Conservation (phyloP, 1,140 invertebrate species). For the Hydropsyche tenuis region DNA sequence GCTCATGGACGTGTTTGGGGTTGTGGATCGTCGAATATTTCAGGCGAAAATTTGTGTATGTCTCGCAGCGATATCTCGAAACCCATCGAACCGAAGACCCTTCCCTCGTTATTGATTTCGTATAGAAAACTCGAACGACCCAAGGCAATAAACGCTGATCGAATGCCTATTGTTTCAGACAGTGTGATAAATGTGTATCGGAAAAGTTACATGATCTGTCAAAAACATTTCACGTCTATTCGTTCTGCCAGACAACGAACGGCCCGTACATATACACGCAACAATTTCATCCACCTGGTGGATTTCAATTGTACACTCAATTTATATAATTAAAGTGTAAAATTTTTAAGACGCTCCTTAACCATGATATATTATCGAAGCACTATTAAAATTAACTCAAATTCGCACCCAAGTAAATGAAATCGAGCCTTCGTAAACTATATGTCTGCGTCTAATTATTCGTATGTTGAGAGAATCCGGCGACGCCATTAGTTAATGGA, state of each 20-base stretch:
- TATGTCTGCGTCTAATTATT: conserved; percentile 18
- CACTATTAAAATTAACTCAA: not conserved
- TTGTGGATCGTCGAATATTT: too few species aligned
- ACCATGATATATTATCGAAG: too few species aligned
- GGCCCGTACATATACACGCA: too few species aligned
- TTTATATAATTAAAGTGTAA: too few species aligned
- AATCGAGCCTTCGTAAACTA: not conserved
- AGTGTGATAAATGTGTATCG: conserved; percentile 25
- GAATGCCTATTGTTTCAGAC: conserved; percentile 27
- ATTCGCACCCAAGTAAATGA: not conserved
- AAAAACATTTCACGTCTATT: conserved; percentile 23
- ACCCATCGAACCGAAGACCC: too few species aligned
- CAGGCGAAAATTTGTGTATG: too few species aligned
- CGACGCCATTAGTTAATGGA: conserved; percentile 35
- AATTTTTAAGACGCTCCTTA: too few species aligned
- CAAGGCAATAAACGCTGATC: conserved; percentile 13
- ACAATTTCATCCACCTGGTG: too few species aligned
- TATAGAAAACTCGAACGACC: conserved; percentile 15
- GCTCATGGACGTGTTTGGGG: not conserved
- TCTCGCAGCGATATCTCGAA: too few species aligned
- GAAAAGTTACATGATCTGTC: conserved; percentile 27
- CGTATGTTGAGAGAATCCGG: not conserved
- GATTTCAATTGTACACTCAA: too few species aligned
- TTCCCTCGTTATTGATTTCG: conserved; percentile 6
- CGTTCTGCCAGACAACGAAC: conserved; percentile 4